Base-by-base conservation (phyloP, 2,797 vertebrate genomes). In the Hylomyscus alleni region DNA sequence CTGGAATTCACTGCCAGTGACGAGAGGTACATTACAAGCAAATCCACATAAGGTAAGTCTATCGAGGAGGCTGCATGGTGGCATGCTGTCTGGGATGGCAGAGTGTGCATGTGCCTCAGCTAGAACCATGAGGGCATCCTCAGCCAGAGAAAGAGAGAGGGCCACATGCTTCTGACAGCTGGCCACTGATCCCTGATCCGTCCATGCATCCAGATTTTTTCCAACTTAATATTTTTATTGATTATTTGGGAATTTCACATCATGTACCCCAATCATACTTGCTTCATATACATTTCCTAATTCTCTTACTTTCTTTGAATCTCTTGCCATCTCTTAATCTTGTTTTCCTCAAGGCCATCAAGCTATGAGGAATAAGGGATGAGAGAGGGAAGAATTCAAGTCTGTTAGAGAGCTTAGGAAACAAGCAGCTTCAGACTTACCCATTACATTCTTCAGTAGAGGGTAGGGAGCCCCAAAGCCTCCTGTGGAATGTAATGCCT, bases 371-470 rank as follows among this genome's bases (percentile, higher is more conserved):
- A 89, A 89, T 22, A 3, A 29, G 60, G n/a, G 75, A 86, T 15
- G 24, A 1, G 13, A 22, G 0, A 1, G n/a, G 56, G 75, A 0
- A n/a, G 44, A 37, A 44, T 13, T 9, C 0, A 26, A n/a, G 20
- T 75, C 12, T 77, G 78, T 88, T 52, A 73, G 52, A 60, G 92
- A 97, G 73, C 24, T 22, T 40, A 22, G 37, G 26, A 93, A 85
- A 84, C n/a, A 69, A 82, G 40, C 58, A 80, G 31, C n/a, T 87
- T 56, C 50, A 52, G 44, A 56, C 24, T 29, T 13, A 60, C 22
- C 58, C n/a, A 65, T 9, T 17, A 13, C 15, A 76, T 11, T 47
- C 34, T 73, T 8, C 58, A 90, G 69, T 0, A 65, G 77, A 37
- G 67, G 37, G 7, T 31, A n/a, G 78, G 44, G 62, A 84, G 44